phyloP scores from a whole-genome alignment of 2,797 vertebrate species.

The Leuciscus waleckii region DNA sequence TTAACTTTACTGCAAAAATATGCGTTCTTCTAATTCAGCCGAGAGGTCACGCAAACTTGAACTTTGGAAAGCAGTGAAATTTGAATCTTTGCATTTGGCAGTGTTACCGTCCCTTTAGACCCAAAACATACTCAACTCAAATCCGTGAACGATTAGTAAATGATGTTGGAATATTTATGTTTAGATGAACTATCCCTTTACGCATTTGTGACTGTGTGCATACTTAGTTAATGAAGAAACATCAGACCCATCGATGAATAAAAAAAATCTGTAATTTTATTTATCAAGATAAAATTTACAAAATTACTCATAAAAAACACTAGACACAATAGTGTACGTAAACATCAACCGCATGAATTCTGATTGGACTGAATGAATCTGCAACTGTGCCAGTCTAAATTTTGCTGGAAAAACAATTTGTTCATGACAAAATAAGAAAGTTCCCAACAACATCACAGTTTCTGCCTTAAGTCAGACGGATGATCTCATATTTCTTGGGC shows the following conservation, averaged over 20 bases:
- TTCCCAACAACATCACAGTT: conserved; percentile 18
- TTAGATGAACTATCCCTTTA: background rate
- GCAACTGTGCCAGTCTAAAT: background rate
- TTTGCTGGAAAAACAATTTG: background rate
- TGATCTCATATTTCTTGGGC: conserved; percentile 73
- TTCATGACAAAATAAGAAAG: conserved; percentile 38
- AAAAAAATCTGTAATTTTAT: conserved; percentile 34
- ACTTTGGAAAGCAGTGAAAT: too few species aligned
- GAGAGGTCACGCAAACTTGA: background rate
- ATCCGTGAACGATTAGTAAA: background rate
- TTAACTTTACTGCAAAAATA: background rate
- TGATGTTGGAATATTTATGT: background rate
- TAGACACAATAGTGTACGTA: background rate
- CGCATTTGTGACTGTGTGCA: background rate
- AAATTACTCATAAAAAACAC: background rate
- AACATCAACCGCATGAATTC: conserved; percentile 20
- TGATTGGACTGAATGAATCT: conserved; percentile 1
- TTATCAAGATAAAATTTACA: conserved; percentile 14
- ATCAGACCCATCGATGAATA: background rate
- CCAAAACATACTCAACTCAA: background rate
- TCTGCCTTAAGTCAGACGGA: conserved; percentile 73
- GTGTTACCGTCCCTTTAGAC: too few species aligned
- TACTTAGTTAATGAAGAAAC: background rate
- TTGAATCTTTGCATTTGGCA: too few species aligned
- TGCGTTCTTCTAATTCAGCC: background rate